Conservation (phyloP, 2,888 invertebrate genomes). For the Catocala sponsa region DNA sequence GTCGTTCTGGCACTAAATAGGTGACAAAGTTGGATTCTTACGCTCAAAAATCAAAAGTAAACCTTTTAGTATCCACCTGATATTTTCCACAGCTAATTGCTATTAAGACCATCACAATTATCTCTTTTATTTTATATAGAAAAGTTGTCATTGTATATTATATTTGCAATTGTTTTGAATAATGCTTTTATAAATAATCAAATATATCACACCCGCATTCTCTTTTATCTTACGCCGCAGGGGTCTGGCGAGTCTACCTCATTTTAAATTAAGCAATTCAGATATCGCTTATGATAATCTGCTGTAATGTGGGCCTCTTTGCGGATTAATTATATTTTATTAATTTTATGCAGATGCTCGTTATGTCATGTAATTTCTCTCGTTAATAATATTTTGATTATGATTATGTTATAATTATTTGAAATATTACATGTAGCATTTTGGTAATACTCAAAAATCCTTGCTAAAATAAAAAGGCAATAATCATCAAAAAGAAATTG, state of each 20-base stretch:
- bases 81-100: too few relatives aligned
- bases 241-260: constrained; percentile 39
- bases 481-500: too few relatives aligned
- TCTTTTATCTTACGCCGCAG: constrained; percentile 38
- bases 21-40: too few relatives aligned
- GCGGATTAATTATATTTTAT: constrained; percentile 53
- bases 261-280: constrained; percentile 63
- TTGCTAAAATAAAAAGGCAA: background rate
- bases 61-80: too few relatives aligned
- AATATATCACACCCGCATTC: constrained; percentile 15
- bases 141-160: too few relatives aligned
- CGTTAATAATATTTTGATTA: constrained; percentile 39
- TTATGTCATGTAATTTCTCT: constrained; percentile 35
- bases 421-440: constrained; percentile 10
- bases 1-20: too few relatives aligned
- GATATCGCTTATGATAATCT: constrained; percentile 61
- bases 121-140: too few relatives aligned
- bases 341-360: constrained; percentile 56
- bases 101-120: too few relatives aligned
- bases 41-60: too few relatives aligned
- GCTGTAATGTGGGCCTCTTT: constrained; percentile 43
- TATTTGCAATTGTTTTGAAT: too few relatives aligned
- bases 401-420: constrained; percentile 31
- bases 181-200: too few relatives aligned
- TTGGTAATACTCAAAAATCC: constrained; percentile 4